These are phyloP conservation scores for Drosophila merina DNA, from an alignment of 2,888 invertebrate species.

Conservation along the genomic window DNA sequence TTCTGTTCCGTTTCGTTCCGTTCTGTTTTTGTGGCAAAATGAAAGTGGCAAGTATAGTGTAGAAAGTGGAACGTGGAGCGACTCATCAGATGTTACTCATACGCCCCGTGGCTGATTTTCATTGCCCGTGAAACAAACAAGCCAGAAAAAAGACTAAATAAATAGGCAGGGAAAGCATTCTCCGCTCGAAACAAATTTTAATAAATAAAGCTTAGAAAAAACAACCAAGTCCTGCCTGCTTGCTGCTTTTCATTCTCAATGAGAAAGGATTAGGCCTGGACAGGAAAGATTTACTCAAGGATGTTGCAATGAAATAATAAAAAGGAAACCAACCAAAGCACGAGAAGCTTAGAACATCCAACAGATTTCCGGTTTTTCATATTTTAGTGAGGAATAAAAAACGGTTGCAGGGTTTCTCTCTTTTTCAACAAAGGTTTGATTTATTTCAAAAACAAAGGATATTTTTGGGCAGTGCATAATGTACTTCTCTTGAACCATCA, in stretches of 20 bases:
- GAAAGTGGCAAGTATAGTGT: conserved; percentile 19
- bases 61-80: conserved; percentile 28
- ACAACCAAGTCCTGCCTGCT: conserved; percentile 6
- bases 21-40: conserved; percentile 1
- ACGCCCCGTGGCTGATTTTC: conserved; percentile 29
- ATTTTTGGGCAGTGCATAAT: not conserved
- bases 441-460: not conserved
- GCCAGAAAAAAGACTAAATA: conserved; percentile 22
- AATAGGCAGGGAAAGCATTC: not conserved
- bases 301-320: not conserved
- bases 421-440: not conserved
- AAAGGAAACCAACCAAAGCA: not conserved
- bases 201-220: conserved; percentile 9
- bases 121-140: conserved; percentile 39
- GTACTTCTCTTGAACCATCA: not conserved
- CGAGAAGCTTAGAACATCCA: too few relatives aligned
- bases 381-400: too few relatives aligned
- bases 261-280: conserved; percentile 5
- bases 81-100: conserved; percentile 34
- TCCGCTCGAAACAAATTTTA: not conserved
- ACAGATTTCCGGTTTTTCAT: too few relatives aligned
- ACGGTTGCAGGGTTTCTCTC: too few relatives aligned
- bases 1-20: not conserved
- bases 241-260: conserved; percentile 7
- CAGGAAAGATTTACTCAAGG: not conserved